Percentiles rank a stretch among this genome's conserved stretches.
These are phyloP conservation scores for Halcyon leucocephala DNA, from an alignment of 2,797 vertebrate genomes.

Conservation along the genomic window DNA sequence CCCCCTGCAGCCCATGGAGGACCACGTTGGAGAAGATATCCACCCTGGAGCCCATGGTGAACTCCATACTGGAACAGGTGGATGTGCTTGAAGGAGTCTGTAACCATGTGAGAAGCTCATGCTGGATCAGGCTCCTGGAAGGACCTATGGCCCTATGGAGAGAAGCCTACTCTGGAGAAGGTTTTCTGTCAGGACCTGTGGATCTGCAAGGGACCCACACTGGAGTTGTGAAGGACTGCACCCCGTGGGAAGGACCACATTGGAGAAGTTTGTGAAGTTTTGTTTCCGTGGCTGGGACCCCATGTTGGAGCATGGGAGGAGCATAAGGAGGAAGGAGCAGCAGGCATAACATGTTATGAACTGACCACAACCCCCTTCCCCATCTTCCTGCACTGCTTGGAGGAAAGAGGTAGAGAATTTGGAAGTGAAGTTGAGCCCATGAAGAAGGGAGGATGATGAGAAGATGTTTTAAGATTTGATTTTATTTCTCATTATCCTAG, in stretches of 20 bases:
- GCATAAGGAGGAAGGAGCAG: background rate
- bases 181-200: background rate
- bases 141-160: background rate
- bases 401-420: background rate
- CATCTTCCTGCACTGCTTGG: fast-evolving
- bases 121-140: background rate
- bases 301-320: background rate
- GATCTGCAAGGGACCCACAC: background rate
- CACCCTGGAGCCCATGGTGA: no score
- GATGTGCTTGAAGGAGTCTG: background rate
- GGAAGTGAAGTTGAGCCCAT: background rate
- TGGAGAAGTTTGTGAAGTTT: background rate
- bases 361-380: background rate
- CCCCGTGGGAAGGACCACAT: background rate
- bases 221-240: background rate
- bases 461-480: background rate
- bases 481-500: background rate
- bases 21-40: no score
- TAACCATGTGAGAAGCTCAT: background rate
- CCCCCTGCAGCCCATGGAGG: no score
- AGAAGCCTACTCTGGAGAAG: background rate
- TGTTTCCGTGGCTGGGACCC: background rate
- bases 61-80: background rate
- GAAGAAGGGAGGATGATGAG: background rate
- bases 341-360: background rate